Base-by-base conservation (phyloP, 2,888 invertebrate species). In the Stenotaenia linearis region DNA sequence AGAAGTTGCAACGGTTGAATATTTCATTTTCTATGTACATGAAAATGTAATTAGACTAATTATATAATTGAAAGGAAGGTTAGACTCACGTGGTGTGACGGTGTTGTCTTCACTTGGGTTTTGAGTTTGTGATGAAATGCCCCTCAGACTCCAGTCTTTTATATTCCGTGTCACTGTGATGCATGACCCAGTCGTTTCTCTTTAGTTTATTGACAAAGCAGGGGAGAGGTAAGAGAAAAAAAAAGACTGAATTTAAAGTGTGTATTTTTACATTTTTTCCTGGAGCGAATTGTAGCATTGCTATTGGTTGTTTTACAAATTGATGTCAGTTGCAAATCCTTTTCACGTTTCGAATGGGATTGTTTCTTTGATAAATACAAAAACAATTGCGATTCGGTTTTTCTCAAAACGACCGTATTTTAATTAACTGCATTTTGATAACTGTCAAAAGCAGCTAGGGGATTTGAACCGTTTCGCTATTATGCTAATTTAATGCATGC, bases 381-480 rank as follows among this genome's bases (percentile, higher is more conserved):
- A 69, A 69, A 69, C 69, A 69, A 69, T 69, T 69, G 23, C 6
- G 69, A 69, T 69, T 69, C 28, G 50, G 50, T 10, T 12, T 28
- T 69, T 28, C 12, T 28, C 69, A 25, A 69, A 28, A 28, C 69
- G 28, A 69, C 69, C 28, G 69, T 69, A 69, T 28, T 69, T 28
- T 69, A 69, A 69, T 69, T 69, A 69, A 69, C 69, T 69, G 69
- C 69, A 69, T 69, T 69, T 69, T 69, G 69, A 69, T 69, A 69
- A 28, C 69, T 69, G 69, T 69, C 50, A 69, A 69, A 69, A 10
- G 28, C 28, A 28, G 28, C 69, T 6, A 28, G 69, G n/a, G 28
- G 25, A 69, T 28, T 69, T 69, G 23, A 28, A 69, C 28, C 28
- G 25, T 28, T n/a, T 69, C 28, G 25, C 28, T 69, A 12, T 28